These are phyloP conservation scores for Chaenodraco wilsoni DNA, from an alignment of 2,797 vertebrate species.

Conservation along the genomic window DNA sequence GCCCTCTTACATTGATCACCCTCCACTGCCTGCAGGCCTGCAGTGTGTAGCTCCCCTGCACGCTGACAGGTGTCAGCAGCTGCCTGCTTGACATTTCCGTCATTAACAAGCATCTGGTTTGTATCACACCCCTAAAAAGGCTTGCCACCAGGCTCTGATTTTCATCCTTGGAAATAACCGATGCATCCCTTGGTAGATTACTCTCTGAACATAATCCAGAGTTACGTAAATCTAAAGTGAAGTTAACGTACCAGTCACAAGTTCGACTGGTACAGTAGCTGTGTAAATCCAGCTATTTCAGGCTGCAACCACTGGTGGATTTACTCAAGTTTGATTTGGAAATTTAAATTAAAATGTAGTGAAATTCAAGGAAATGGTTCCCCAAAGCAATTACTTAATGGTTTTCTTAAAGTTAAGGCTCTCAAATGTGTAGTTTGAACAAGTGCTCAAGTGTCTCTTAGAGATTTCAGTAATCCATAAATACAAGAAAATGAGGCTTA, in stretches of 20 bases:
- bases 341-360: conserved; percentile 48
- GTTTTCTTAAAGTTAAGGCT: conserved; percentile 3
- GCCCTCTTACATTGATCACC: conserved; percentile 15
- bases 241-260: conserved; percentile 22
- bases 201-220: conserved; percentile 48
- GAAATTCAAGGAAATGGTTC: conserved; percentile 35
- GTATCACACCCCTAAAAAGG: conserved; percentile 47
- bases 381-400: conserved; percentile 13
- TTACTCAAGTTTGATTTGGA: conserved; percentile 39
- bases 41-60: not conserved
- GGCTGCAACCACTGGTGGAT: conserved; percentile 31
- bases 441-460: conserved; percentile 10
- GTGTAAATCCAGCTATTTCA: conserved; percentile 38
- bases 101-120: conserved; percentile 58
- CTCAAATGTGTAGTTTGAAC: conserved; percentile 28
- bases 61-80: conserved; percentile 60
- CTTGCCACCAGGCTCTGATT: conserved; percentile 18
- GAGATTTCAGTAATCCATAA: conserved; percentile 20
- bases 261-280: conserved; percentile 8
- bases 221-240: conserved; percentile 27
- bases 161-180: conserved; percentile 43
- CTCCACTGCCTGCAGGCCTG: conserved; percentile 3
- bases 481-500: not conserved
- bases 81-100: conserved; percentile 51
- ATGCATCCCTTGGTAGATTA: conserved; percentile 26